These are phyloP conservation scores for Dryococelus australis DNA, from an alignment of 2,888 invertebrate genomes.

Conservation along the genomic window DNA sequence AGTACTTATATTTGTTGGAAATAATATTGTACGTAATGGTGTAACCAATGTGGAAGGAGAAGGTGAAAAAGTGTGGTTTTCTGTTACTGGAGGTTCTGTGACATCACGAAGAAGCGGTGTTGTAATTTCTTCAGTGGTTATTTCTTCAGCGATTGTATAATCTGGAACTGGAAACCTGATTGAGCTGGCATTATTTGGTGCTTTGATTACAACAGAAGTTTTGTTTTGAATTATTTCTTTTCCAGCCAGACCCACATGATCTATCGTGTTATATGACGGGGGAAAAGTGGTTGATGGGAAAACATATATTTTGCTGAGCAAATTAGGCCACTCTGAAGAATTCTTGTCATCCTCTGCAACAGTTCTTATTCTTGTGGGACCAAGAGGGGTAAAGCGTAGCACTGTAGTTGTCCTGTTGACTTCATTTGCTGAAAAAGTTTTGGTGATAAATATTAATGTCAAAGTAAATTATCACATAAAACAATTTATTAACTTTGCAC, in stretches of 20 bases:
- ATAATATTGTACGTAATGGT: not conserved
- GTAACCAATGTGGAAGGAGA: not conserved
- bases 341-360: not conserved
- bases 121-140: not conserved
- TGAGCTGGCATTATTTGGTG: not conserved
- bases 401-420: constrained; percentile 12
- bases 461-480: too few relatives aligned
- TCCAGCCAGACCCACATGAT: not conserved
- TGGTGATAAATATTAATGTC: too few relatives aligned
- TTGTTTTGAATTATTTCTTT: not conserved
- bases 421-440: not conserved
- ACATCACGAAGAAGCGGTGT: not conserved
- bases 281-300: not conserved
- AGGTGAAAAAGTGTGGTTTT: not conserved
- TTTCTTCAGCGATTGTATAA: not conserved
- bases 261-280: not conserved
- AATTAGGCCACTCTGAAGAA: constrained; percentile 8
- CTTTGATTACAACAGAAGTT: not conserved
- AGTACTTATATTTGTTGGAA: not conserved
- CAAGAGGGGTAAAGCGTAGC: not conserved
- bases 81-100: not conserved
- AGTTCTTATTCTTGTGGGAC: not conserved
- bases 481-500: too few relatives aligned
- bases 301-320: not conserved
- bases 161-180: not conserved